Evolutionary conservation across 2,113 vertebrate genomes (phyloP).

Genomic region (Coryphaenoides rupestris): DNA sequence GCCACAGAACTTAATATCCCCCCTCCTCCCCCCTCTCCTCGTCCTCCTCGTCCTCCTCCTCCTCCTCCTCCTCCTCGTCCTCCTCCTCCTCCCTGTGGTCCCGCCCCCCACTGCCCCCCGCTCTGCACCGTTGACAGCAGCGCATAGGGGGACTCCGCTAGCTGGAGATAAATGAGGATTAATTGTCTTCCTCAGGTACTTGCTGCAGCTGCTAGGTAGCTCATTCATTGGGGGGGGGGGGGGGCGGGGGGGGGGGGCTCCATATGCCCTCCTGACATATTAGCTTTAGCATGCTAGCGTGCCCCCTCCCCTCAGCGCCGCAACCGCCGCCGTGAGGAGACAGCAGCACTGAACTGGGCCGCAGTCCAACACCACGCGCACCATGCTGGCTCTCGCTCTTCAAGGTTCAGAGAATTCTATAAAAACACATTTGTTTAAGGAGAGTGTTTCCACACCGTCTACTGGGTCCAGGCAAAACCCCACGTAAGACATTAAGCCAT

Average conservation of each 20-base stretch:
- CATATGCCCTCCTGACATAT: slow-evolving; percentile 48
- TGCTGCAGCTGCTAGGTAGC: no score
- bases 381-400: no score
- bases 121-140: slow-evolving; percentile 9
- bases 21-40: no score
- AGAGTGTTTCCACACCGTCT: neutral
- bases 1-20: no score
- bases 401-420: slow-evolving; percentile 20
- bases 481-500: slow-evolving; percentile 8
- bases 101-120: no score
- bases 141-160: slow-evolving; percentile 31
- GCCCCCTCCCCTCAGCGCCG: slow-evolving; percentile 24
- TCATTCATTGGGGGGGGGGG: slow-evolving; percentile 46
- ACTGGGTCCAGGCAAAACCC: neutral
- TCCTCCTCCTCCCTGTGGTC: slow-evolving; percentile 10
- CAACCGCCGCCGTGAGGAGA: slow-evolving; percentile 26
- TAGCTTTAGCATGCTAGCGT: slow-evolving; percentile 33
- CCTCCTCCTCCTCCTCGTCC: slow-evolving; percentile 17
- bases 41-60: no score
- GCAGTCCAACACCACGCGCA: slow-evolving; percentile 5
- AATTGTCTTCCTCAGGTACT: slow-evolving; percentile 68
- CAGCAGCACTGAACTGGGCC: slow-evolving; percentile 35
- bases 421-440: neutral
- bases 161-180: slow-evolving; percentile 44
- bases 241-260: slow-evolving; percentile 40